These are phyloP conservation scores for Leuciscus waleckii DNA, from an alignment of 2,797 vertebrate genomes.

Conservation along the genomic window DNA sequence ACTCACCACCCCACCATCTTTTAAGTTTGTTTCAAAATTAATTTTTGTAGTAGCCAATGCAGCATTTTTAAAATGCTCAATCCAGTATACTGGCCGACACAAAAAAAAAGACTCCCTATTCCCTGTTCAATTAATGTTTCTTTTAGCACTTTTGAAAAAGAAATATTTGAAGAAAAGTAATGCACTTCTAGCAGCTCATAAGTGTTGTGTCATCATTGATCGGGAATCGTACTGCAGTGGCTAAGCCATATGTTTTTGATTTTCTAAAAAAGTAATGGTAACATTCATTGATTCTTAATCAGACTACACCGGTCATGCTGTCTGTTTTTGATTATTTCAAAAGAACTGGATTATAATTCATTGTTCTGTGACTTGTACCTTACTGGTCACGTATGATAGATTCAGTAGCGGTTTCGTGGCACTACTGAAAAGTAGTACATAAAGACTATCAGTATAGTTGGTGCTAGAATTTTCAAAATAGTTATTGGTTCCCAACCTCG, in stretches of 20 bases:
- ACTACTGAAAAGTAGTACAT: background rate
- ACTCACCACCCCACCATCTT: background rate
- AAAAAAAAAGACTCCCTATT: background rate
- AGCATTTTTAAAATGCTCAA: constrained; percentile 8
- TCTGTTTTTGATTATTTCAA: constrained; percentile 6
- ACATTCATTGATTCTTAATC: background rate
- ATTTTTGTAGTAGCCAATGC: constrained; percentile 10
- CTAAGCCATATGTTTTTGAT: background rate
- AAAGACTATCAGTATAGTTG: background rate
- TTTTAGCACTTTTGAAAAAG: background rate
- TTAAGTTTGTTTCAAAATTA: constrained; percentile 15
- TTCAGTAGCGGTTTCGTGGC: background rate
- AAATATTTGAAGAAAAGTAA: background rate
- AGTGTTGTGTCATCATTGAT: background rate
- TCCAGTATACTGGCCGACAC: background rate
- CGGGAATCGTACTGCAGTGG: background rate
- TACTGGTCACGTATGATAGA: background rate
- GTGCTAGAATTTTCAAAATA: background rate
- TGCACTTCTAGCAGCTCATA: background rate
- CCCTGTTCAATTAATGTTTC: background rate
- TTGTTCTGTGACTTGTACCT: background rate
- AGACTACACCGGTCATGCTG: background rate
- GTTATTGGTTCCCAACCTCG: background rate
- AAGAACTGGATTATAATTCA: constrained; percentile 2
- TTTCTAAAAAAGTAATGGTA: background rate